Evolutionary conservation across 2,797 vertebrate species (phyloP), one percentile per base, ranked within the genome.

Genomic region (Telmatherina bonti): DNA sequence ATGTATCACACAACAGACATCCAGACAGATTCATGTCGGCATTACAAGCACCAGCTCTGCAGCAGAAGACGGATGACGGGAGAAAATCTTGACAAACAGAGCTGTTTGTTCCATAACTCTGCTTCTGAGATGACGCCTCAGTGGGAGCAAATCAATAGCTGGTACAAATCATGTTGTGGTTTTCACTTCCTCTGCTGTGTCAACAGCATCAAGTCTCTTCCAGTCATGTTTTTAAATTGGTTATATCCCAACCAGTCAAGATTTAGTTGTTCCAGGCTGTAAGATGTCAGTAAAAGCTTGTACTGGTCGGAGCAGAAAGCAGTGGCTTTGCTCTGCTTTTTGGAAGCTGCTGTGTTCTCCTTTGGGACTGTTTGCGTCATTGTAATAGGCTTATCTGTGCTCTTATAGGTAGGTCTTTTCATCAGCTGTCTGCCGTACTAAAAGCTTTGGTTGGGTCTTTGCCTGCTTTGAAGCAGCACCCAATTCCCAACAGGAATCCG

Each of bases 1-100:
- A 76, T 75, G 18, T 53, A 80, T 77, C 8, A 57, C 71, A 27
- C 24, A 67, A 63, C 79, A 76, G 58, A 45, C 16, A 0, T 33
- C 49, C 70, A 74, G 79, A 87, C 84, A 83, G 83, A 85, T 85
- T 84, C 84, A 78, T 85, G 87, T 85, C 79, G 82, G 76, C 43
- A 47, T 84, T 76, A 74, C 58, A 30, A 67, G 72, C 38, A 11
- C 20, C 2, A 45, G 41, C 67, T 82, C 73, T n/a, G 62, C 69
- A 2, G 59, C 52, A 0, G 3, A 41, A 45, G 78, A 86, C 62
- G 79, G 72, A 89, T 84, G 67, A 68, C 16, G 7, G 70, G 62
- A 60, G 62, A 70, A 74, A 51, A 70, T 75, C 75, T 71, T 13
- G 54, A 67, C 74, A 72, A 82, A 67, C 71, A 53, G 60, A 52